A percentile compares a stretch with the other conserved stretches of the same genome.
Evolutionary conservation across 2,888 invertebrate species (phyloP).

Genomic region (Lapara coniferarum): DNA sequence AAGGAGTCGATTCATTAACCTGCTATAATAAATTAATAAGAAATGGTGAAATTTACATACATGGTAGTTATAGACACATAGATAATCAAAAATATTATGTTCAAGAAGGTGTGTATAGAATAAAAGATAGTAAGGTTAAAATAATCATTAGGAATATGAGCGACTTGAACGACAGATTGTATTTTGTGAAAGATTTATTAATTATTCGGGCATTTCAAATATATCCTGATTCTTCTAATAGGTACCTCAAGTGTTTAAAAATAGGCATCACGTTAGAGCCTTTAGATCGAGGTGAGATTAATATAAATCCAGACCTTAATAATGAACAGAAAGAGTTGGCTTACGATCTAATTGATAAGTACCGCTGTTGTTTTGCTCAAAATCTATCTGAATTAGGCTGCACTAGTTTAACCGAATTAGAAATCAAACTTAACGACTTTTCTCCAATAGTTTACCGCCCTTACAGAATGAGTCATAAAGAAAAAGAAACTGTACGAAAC

Average conservation of each 20-base stretch:
- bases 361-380: too few relatives aligned
- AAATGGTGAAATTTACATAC: slow-evolving; percentile 2
- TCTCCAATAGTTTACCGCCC: neutral
- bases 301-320: neutral
- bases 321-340: neutral
- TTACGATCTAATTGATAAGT: neutral
- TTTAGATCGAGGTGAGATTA: neutral
- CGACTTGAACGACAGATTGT: neutral
- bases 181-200: neutral
- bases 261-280: neutral
- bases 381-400: too few relatives aligned
- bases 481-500: neutral
- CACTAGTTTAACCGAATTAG: too few relatives aligned
- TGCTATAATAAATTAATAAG: neutral
- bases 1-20: neutral
- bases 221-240: neutral
- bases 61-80: too few relatives aligned
- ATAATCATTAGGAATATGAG: too few relatives aligned
- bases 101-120: too few relatives aligned
- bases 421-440: neutral
- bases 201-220: neutral
- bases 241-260: neutral
- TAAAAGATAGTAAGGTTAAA: too few relatives aligned
- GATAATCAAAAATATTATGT: too few relatives aligned
- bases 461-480: neutral